These are phyloP conservation scores for Riptortus pedestris DNA, from an alignment of 1,140 invertebrate species.

Conservation along the genomic window DNA sequence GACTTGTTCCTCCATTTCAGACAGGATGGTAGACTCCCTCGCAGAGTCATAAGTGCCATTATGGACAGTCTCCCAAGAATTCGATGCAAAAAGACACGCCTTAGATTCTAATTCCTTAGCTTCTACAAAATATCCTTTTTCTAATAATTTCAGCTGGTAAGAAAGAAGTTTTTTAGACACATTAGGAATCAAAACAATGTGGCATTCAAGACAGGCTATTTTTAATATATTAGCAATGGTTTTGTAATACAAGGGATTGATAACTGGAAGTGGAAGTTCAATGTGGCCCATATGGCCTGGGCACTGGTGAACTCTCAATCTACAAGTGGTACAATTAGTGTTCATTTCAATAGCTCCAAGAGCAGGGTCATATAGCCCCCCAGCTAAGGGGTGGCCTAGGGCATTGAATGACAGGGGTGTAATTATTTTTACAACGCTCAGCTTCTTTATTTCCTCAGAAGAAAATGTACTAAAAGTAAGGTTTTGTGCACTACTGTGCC, in stretches of 20 bases:
- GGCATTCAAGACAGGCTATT: constrained; percentile 59
- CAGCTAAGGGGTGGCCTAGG: constrained; percentile 66
- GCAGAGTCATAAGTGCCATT: background rate
- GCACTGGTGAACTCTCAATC: constrained; percentile 55
- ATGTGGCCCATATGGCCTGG: constrained; percentile 94
- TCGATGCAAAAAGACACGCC: background rate
- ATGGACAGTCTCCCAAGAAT: background rate
- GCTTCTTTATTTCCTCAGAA: constrained; percentile 68
- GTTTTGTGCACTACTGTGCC: background rate
- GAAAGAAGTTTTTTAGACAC: constrained; percentile 52
- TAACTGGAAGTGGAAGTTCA: constrained; percentile 75
- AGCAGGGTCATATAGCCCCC: constrained; percentile 76
- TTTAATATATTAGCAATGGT: constrained; percentile 55
- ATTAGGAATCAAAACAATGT: constrained; percentile 52
- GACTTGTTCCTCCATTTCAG: constrained; percentile 32
- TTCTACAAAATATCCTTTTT: constrained; percentile 60
- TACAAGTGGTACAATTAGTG: constrained; percentile 76
- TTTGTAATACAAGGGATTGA: constrained; percentile 85
- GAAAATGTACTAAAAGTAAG: constrained; percentile 33
- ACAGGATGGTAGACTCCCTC: background rate
- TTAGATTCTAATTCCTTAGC: constrained; percentile 50
- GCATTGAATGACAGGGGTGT: constrained; percentile 75
- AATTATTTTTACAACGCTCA: constrained; percentile 78
- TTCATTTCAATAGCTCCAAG: constrained; percentile 43
- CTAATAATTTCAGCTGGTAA: constrained; percentile 62